Conservation (phyloP, 1,140 invertebrate genomes). For the Steinernema feltiae region DNA sequence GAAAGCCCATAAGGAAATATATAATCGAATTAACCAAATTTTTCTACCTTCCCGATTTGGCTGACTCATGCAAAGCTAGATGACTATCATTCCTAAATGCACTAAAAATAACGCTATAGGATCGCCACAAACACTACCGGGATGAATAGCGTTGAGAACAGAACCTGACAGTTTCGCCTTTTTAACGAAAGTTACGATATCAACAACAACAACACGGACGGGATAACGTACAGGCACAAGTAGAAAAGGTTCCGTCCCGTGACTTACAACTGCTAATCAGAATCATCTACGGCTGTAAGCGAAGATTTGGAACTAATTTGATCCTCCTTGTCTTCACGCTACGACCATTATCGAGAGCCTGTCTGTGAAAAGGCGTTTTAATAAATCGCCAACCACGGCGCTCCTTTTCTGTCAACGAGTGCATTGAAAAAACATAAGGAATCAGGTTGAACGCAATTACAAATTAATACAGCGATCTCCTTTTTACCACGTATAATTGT, state of each 20-base stretch:
- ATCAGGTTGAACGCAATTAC: constrained; percentile 4
- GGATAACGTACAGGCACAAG: constrained; percentile 66
- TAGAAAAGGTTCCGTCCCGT: constrained; percentile 78
- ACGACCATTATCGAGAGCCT: too few relatives aligned
- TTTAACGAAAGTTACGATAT: background rate
- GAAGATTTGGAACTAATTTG: too few relatives aligned
- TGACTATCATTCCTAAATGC: constrained; percentile 78
- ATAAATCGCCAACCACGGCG: too few relatives aligned
- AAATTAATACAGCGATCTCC: background rate
- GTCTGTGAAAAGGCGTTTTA: too few relatives aligned
- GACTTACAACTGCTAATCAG: too few relatives aligned
- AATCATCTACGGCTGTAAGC: too few relatives aligned
- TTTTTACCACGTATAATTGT: too few relatives aligned
- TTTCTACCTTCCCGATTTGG: constrained; percentile 68
- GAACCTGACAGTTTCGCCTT: constrained; percentile 79
- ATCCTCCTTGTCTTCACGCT: too few relatives aligned
- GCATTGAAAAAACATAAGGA: constrained; percentile 11
- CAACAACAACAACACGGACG: background rate
- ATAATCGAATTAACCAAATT: constrained; percentile 60
- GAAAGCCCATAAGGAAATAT: constrained; percentile 74
- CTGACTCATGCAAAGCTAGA: constrained; percentile 79
- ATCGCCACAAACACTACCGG: constrained; percentile 82
- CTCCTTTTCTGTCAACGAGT: constrained; percentile 24
- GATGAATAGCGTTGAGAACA: constrained; percentile 74
- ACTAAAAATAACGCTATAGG: too few relatives aligned